phyloP scores from a whole-genome alignment of 64 coral and sea anemone species.

The Astreopora myriophthalma region DNA sequence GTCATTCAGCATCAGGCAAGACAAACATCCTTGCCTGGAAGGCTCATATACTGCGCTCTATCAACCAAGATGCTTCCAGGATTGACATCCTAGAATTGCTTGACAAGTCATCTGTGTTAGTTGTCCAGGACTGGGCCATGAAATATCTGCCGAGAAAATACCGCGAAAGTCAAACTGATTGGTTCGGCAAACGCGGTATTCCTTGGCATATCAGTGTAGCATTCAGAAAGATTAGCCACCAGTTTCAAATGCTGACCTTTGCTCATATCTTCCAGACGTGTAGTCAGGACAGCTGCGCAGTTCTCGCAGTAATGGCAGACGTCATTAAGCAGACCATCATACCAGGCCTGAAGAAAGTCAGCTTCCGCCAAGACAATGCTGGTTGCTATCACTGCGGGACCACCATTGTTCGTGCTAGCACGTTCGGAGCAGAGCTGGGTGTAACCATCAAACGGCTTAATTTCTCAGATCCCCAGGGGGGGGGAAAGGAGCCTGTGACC shows the following conservation, averaged over 20 bases:
- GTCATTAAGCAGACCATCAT: slow-evolving; percentile 51
- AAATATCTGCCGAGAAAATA: slow-evolving; percentile 48
- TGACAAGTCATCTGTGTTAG: slow-evolving; percentile 8
- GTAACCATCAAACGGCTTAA: background rate
- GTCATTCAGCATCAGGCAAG: background rate
- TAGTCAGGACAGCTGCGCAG: slow-evolving; percentile 1
- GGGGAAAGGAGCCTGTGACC: background rate
- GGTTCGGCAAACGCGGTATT: slow-evolving; percentile 51
- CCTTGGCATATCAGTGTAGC: slow-evolving; percentile 39
- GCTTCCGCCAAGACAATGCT: slow-evolving; percentile 50
- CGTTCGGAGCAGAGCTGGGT: background rate
- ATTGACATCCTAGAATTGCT: background rate
- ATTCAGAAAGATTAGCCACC: background rate
- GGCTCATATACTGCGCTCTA: background rate
- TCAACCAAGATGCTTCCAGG: background rate
- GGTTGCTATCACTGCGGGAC: slow-evolving; percentile 7
- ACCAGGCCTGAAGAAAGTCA: slow-evolving; percentile 32
- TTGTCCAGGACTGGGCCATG: slow-evolving; percentile 57
- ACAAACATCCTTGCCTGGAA: background rate
- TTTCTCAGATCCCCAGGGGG: slow-evolving; percentile 2
- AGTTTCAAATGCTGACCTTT: slow-evolving; percentile 25
- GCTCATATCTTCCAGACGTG: background rate
- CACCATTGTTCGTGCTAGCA: background rate
- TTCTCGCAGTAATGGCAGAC: slow-evolving; percentile 46
- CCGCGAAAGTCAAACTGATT: slow-evolving; percentile 41